Evolutionary conservation across 2,797 vertebrate species (phyloP).

Genomic region (Macropus fuliginosus): DNA sequence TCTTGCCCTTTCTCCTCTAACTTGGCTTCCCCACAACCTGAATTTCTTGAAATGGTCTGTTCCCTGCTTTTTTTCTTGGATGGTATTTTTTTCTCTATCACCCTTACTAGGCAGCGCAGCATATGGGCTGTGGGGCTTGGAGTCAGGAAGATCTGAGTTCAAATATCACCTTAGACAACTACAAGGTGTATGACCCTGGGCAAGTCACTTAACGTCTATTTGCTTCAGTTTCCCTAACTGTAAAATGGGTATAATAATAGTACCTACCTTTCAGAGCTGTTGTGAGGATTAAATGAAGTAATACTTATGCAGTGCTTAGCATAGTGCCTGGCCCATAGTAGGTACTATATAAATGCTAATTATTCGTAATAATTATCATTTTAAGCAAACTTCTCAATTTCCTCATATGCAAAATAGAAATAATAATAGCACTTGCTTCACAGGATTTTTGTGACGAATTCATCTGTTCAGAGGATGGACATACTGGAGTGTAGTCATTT

Average conservation of each 20-base stretch:
- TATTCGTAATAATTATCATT: background rate
- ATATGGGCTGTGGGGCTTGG: rapidly evolving
- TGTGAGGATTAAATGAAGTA: background rate
- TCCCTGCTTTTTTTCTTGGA: background rate
- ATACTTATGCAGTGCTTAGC: background rate
- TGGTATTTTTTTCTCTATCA: background rate
- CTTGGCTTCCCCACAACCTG: background rate
- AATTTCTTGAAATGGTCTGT: background rate
- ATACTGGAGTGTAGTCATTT: slow-evolving; percentile 1
- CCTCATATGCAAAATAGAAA: background rate
- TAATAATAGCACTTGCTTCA: background rate
- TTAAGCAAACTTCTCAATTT: background rate
- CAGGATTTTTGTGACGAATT: background rate
- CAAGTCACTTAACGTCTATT: no score
- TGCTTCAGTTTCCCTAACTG: background rate
- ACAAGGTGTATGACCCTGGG: background rate
- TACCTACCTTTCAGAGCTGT: background rate
- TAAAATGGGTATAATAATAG: background rate
- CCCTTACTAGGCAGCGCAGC: background rate
- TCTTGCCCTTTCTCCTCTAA: background rate
- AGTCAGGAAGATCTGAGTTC: background rate
- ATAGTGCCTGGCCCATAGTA: background rate
- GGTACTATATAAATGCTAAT: background rate
- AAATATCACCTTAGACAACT: background rate
- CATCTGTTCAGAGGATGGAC: rapidly evolving